Evolutionary conservation across 2,888 invertebrate genomes (phyloP).

Genomic region (Xanthia togata): DNA sequence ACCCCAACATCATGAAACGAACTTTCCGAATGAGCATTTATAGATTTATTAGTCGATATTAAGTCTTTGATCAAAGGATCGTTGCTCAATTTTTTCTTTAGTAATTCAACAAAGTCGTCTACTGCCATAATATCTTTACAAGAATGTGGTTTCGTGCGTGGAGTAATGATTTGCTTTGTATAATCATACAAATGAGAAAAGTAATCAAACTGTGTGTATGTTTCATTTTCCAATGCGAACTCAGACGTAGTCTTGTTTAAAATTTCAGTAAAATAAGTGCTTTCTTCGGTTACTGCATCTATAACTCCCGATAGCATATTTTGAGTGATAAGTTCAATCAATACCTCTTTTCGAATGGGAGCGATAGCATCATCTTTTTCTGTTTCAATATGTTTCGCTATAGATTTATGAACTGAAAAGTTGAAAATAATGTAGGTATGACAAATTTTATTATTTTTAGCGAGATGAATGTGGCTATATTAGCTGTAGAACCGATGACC

Average conservation of each 20-base stretch:
- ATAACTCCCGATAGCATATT: conserved; percentile 6
- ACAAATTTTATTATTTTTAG: not conserved
- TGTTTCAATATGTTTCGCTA: not conserved
- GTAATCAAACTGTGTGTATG: conserved; percentile 74
- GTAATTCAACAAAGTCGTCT: conserved; percentile 82
- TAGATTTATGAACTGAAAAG: conserved; percentile 24
- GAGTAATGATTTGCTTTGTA: conserved; percentile 67
- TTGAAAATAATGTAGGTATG: not conserved
- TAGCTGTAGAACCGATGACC: no score
- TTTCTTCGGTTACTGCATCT: conserved; percentile 11
- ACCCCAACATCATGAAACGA: conserved; percentile 79
- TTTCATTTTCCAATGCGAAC: conserved; percentile 23
- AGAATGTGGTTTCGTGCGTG: conserved; percentile 65
- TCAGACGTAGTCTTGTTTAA: conserved; percentile 7
- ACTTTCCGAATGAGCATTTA: conserved; percentile 69
- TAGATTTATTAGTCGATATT: conserved; percentile 69
- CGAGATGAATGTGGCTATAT: not conserved
- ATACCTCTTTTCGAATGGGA: not conserved
- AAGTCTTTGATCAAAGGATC: conserved; percentile 82
- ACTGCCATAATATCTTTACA: conserved; percentile 80
- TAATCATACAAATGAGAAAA: conserved; percentile 78
- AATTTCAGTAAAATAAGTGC: conserved; percentile 7
- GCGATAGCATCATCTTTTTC: conserved; percentile 2
- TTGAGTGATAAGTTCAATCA: conserved; percentile 17
- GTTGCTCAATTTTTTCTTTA: conserved; percentile 82